phyloP scores from a whole-genome alignment of 2,888 invertebrate genomes.

The Chloroclysta siterata region DNA sequence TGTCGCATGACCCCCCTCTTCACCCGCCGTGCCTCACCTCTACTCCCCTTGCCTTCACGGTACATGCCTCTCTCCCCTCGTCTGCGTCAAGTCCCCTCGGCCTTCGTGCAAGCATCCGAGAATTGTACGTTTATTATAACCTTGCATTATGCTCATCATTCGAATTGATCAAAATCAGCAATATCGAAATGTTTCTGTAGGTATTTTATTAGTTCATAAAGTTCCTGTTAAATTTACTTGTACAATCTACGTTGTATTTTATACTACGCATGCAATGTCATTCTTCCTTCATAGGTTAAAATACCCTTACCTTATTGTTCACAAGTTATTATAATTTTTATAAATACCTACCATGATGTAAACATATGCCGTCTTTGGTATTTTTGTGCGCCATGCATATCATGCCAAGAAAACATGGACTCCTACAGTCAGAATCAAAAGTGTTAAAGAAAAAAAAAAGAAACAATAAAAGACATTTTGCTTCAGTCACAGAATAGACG shows the following conservation, averaged over 20 bases:
- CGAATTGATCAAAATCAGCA: no score
- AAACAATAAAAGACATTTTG: no score
- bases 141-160: no score
- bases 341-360: not conserved
- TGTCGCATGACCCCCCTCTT: slow-evolving; percentile 26
- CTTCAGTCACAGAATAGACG: not conserved
- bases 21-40: slow-evolving; percentile 1
- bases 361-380: slow-evolving; percentile 1
- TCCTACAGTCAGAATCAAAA: slow-evolving; percentile 16
- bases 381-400: not conserved
- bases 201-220: no score
- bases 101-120: slow-evolving; percentile 12
- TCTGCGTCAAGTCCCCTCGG: slow-evolving; percentile 8
- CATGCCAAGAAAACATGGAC: not conserved
- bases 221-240: no score
- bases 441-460: not conserved
- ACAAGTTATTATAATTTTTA: no score
- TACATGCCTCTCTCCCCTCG: slow-evolving; percentile 9
- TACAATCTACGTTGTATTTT: no score
- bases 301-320: no score
- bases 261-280: no score
- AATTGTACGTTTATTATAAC: not conserved
- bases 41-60: not conserved
- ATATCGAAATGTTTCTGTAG: no score
- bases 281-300: no score